Evolutionary conservation across 1,140 invertebrate genomes (phyloP), one percentile per base, ranked within the genome.

Genomic region (Pseudomyrmex flavicornis): DNA sequence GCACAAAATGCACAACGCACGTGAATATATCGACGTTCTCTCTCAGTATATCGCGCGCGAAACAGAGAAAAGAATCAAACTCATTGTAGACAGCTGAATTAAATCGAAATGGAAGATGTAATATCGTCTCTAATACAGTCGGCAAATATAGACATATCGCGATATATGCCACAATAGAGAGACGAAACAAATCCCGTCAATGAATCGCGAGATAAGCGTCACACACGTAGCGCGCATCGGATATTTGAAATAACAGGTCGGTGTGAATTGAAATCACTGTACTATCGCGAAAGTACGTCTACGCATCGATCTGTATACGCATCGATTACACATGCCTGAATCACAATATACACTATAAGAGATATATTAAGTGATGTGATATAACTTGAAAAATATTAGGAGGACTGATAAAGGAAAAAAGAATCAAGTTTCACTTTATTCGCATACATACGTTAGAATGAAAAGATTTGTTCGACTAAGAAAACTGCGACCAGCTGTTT

Each of bases 51-150:
- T 35, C 5, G 54, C n/a, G 61, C 15, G 66, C 17, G 52, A 20
- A 26, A 63, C 59, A 35, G 68, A 15, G 48, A 26, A 72, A 79
- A 58, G 85, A 65, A 12, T 73, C 63, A 46, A 7, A 35, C 5
- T 35, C 5, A 50, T 85, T 61, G 69, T 70, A n/a, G 73, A 74
- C 80, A 85, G 84, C 79, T 87, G 86, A 75, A 50, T 48, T 26
- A 17, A 83, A 35, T 82, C 13, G n/a, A 22, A 7, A 35, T 35
- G 20, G 52, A 44, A 48, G 54, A 46, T 66, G 66, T 48, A 26
- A 26, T 17, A 22, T 48, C 52, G 63, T 44, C 66, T 70, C 35
- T 68, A 70, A 80, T 68, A 35, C 15, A 44, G 22, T 15, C 5
- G 66, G 22, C 56, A 72, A 69, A 72, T 80, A 72, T 54, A 80